A percentile compares a stretch with the other conserved stretches of the same genome.
Conservation (phyloP, 2,113 vertebrate genomes). For the Bungarus multicinctus region DNA sequence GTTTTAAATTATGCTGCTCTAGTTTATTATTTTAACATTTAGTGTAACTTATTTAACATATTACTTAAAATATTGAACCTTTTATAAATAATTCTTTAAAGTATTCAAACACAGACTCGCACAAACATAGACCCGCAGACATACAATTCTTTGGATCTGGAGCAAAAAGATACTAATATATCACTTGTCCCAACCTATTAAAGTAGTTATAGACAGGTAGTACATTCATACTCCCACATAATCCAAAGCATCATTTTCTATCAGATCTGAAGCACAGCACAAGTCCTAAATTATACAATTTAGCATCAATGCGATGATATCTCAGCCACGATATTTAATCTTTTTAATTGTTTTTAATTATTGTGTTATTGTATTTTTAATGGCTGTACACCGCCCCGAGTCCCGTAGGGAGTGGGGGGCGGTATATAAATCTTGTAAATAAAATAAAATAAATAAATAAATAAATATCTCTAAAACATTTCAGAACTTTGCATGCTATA, state of each 20-base stretch:
- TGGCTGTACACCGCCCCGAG: too few species aligned
- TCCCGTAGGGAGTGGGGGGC: too few species aligned
- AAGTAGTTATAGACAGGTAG: not conserved
- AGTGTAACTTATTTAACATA: not conserved
- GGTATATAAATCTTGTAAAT: too few species aligned
- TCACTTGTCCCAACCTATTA: not conserved
- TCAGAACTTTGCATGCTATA: not conserved
- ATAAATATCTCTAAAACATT: not conserved
- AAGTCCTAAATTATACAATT: not conserved
- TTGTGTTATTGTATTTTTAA: too few species aligned
- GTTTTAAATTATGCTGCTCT: too few species aligned
- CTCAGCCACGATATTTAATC: too few species aligned
- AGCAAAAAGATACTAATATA: not conserved
- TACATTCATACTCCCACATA: not conserved
- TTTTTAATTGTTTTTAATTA: too few species aligned
- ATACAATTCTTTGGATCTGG: not conserved
- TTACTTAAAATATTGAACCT: not conserved
- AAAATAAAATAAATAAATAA: too few species aligned
- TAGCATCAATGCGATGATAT: not conserved
- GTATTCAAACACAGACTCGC: not conserved
- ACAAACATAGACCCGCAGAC: not conserved
- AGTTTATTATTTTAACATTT: not conserved
- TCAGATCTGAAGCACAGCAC: not conserved
- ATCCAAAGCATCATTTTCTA: not conserved
- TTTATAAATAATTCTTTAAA: not conserved